phyloP scores from a whole-genome alignment of 2,888 invertebrate genomes.

The Pharmacophagus antenor region DNA sequence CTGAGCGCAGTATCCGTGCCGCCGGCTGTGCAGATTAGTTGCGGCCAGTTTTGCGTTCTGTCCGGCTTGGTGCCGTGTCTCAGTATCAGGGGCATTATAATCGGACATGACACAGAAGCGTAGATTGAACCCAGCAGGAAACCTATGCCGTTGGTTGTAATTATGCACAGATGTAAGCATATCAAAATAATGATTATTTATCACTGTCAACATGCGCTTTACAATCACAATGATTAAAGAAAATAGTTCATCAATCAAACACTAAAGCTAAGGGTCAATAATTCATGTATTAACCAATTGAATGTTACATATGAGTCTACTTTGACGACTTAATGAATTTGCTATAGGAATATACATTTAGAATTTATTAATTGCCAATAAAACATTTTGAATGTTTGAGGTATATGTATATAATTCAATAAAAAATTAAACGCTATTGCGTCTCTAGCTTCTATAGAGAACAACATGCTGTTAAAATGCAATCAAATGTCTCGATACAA shows the following conservation, averaged over 20 bases:
- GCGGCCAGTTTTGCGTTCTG: slow-evolving; percentile 59
- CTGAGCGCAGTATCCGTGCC: slow-evolving; percentile 68
- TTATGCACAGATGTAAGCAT: not conserved
- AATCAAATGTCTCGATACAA: slow-evolving; percentile 66
- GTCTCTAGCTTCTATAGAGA: slow-evolving; percentile 38
- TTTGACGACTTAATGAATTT: too few species aligned
- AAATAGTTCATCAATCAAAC: too few species aligned
- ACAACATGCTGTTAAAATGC: slow-evolving; percentile 61
- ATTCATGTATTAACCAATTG: too few species aligned
- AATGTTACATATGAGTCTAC: too few species aligned
- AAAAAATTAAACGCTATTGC: not conserved
- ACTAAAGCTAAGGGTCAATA: too few species aligned
- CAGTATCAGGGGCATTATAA: slow-evolving; percentile 62
- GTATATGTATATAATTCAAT: not conserved
- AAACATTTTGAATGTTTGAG: too few species aligned
- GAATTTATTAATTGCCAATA: too few species aligned
- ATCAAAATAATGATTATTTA: not conserved
- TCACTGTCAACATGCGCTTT: not conserved
- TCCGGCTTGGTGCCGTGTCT: slow-evolving; percentile 43
- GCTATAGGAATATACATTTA: too few species aligned
- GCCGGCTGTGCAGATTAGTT: slow-evolving; percentile 64
- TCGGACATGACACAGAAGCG: slow-evolving; percentile 66
- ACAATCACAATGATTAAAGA: not conserved
- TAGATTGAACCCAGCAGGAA: slow-evolving; percentile 63
- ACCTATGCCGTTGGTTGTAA: slow-evolving; percentile 42